Percentiles rank a stretch among this genome's conserved stretches.
phyloP scores from a whole-genome alignment of 1,140 invertebrate species.

The Nymphalis io region DNA sequence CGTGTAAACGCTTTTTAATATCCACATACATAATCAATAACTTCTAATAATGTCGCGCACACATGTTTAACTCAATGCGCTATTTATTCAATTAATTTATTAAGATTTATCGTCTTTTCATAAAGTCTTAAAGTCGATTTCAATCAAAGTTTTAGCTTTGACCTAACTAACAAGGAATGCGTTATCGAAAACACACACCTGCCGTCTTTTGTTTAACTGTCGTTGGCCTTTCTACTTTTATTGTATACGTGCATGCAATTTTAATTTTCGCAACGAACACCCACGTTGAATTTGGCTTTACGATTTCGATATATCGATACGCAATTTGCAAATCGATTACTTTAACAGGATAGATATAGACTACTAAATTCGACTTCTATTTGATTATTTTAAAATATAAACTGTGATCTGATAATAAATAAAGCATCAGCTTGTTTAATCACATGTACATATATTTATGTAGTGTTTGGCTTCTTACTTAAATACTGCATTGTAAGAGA shows the following conservation, averaged over 20 bases:
- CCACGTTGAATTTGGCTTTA: slow-evolving; percentile 36
- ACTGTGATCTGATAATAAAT: too few species aligned
- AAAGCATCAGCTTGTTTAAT: too few species aligned
- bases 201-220: slow-evolving; percentile 36
- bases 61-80: too few species aligned
- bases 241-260: slow-evolving; percentile 45
- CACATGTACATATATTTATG: neutral
- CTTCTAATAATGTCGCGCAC: too few species aligned
- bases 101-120: slow-evolving; percentile 22
- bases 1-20: too few species aligned
- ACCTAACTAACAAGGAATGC: slow-evolving; percentile 17
- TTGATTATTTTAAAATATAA: neutral
- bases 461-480: neutral
- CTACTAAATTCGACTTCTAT: neutral
- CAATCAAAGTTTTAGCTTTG: slow-evolving; percentile 21
- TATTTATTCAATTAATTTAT: slow-evolving; percentile 4
- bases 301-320: slow-evolving; percentile 24
- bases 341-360: neutral
- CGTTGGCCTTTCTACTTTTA: slow-evolving; percentile 47
- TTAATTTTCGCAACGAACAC: slow-evolving; percentile 46
- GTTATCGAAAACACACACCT: slow-evolving; percentile 25
- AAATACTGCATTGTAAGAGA: slow-evolving; percentile 2
- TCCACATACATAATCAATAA: too few species aligned
- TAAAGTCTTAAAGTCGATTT: slow-evolving; percentile 19
- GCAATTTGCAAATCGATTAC: slow-evolving; percentile 23